Conservation (phyloP, 2,797 vertebrate genomes). For the Liasis olivaceus region DNA sequence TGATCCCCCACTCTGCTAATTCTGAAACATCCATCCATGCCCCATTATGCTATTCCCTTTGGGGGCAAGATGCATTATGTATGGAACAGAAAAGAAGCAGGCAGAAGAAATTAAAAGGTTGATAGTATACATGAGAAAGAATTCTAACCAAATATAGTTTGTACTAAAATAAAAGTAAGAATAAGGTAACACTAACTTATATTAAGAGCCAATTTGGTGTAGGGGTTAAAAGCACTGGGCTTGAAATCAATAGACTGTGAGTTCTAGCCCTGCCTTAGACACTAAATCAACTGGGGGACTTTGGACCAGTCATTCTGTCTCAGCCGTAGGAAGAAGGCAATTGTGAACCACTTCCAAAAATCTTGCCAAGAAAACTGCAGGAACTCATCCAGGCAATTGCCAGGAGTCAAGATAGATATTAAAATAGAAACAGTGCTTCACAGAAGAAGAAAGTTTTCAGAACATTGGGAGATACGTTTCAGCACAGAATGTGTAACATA, state of each 20-base stretch:
- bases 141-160: background rate
- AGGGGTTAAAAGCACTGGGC: background rate
- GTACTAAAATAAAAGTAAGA: background rate
- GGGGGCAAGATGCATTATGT: background rate
- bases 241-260: background rate
- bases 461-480: background rate
- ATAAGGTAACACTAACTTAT: background rate
- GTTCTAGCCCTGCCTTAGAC: background rate
- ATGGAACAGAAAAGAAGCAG: background rate
- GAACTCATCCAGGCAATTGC: background rate
- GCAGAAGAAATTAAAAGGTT: background rate
- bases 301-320: background rate
- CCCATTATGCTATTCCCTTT: background rate
- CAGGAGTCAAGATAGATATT: background rate
- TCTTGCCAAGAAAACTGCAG: background rate
- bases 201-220: background rate
- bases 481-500: background rate
- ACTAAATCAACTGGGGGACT: background rate
- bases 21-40: background rate
- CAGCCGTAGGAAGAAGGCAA: background rate
- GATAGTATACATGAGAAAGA: background rate
- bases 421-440: background rate
- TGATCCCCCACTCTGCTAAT: background rate
- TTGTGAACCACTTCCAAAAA: background rate
- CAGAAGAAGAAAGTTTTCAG: background rate